phyloP scores from a whole-genome alignment of 2,888 invertebrate species.

The Rotaria socialis region DNA sequence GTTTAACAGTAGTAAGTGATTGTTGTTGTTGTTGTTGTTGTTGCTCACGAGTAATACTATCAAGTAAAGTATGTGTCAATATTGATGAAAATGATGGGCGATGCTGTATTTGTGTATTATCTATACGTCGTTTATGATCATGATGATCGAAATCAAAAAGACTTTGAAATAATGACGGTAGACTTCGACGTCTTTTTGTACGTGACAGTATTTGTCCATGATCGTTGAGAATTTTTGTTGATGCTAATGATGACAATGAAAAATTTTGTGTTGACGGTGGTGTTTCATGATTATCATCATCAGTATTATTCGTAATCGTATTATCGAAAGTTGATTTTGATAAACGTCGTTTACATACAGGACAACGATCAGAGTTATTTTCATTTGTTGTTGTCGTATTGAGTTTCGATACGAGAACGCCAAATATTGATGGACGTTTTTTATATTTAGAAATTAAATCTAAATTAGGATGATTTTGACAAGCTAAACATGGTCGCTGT shows the following conservation, averaged over 20 bases:
- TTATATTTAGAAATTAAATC: constrained; percentile 18
- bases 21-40: neutral
- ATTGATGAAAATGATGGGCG: constrained; percentile 25
- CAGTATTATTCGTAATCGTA: neutral
- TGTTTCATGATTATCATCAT: neutral
- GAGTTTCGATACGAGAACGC: constrained; percentile 11
- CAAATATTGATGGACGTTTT: constrained; percentile 35
- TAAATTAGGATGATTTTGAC: constrained; percentile 30
- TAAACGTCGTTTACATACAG: neutral
- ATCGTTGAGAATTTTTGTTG: neutral
- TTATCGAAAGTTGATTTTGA: constrained; percentile 23
- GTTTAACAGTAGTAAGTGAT: neutral
- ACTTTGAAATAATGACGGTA: constrained; percentile 30
- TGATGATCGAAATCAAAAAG: constrained; percentile 6
- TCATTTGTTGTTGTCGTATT: neutral
- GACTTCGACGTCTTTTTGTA: constrained; percentile 27
- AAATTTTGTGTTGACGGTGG: constrained; percentile 18
- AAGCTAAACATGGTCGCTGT: neutral
- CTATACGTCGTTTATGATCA: neutral
- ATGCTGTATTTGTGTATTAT: neutral
- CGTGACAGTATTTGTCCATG: neutral
- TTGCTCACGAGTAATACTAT: constrained; percentile 9
- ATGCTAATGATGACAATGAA: constrained; percentile 14
- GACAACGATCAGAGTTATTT: neutral
- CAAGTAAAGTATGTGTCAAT: constrained; percentile 8